phyloP scores from a whole-genome alignment of 2,113 vertebrate genomes.

The Rattus norvegicus region DNA sequence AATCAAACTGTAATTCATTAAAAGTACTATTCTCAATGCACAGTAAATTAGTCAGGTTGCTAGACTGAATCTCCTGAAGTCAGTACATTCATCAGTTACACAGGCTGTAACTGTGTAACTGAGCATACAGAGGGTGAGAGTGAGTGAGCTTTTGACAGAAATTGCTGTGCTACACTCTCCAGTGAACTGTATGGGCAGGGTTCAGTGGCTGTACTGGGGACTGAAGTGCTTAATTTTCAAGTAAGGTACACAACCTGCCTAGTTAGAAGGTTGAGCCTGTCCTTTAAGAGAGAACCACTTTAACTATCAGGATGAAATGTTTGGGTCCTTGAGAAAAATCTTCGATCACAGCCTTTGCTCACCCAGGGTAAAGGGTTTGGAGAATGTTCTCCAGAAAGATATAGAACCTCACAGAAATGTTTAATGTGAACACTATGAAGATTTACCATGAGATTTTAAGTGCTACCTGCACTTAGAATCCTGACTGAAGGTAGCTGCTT shows the following conservation, averaged over 20 bases:
- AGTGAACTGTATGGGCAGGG: not conserved
- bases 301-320: not conserved
- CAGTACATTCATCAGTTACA: not conserved
- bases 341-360: not conserved
- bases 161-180: accelerated
- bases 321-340: not conserved
- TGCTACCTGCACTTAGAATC: not conserved
- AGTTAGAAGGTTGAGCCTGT: not conserved
- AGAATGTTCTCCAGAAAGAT: not conserved
- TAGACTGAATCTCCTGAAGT: not conserved
- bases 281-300: not conserved
- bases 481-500: not conserved
- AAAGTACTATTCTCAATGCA: not conserved
- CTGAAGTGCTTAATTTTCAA: not conserved
- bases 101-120: not conserved
- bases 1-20: not conserved
- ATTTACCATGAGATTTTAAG: not conserved
- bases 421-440: not conserved
- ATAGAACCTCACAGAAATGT: not conserved
- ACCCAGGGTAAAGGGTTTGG: not conserved
- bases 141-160: not conserved
- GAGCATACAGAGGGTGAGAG: no score
- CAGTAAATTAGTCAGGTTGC: not conserved
- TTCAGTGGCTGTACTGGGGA: not conserved
- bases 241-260: not conserved